A percentile compares a stretch with the other conserved stretches of the same genome.
Evolutionary conservation across 2,797 vertebrate species (phyloP).

Genomic region (Alosa sapidissima): DNA sequence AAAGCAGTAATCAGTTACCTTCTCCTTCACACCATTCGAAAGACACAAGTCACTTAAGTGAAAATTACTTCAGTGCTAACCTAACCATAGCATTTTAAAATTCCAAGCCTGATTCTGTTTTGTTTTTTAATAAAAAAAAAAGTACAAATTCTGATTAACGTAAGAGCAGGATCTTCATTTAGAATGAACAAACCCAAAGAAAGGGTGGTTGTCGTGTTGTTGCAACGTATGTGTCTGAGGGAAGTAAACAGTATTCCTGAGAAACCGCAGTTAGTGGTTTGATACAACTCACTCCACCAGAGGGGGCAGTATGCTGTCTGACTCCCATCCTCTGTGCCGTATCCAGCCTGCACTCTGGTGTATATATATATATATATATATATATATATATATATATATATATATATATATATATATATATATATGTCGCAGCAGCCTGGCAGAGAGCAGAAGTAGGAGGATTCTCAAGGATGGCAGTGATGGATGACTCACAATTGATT

Average conservation of each 20-base stretch:
- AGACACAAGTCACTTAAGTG: not conserved
- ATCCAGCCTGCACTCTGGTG: not conserved
- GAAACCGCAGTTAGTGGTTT: not conserved
- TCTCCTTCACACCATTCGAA: constrained; percentile 3
- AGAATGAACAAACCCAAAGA: not conserved
- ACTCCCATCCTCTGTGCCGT: not conserved
- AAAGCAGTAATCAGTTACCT: not conserved
- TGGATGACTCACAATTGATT: not conserved
- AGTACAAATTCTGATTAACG: not conserved
- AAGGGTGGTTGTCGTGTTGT: not conserved
- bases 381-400: too few relatives aligned
- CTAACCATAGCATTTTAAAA: not conserved
- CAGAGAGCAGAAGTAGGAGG: not conserved
- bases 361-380: too few relatives aligned
- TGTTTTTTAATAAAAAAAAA: not conserved
- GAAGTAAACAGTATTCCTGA: not conserved
- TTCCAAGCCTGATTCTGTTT: not conserved
- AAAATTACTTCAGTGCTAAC: not conserved
- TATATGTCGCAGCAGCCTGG: not conserved
- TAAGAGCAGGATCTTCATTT: not conserved
- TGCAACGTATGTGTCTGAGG: not conserved
- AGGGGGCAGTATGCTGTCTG: not conserved
- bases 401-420: too few relatives aligned
- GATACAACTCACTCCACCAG: not conserved
- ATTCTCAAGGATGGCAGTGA: not conserved